Conservation (phyloP, 2,888 invertebrate species). For the Hofmannophila pseudospretella region DNA sequence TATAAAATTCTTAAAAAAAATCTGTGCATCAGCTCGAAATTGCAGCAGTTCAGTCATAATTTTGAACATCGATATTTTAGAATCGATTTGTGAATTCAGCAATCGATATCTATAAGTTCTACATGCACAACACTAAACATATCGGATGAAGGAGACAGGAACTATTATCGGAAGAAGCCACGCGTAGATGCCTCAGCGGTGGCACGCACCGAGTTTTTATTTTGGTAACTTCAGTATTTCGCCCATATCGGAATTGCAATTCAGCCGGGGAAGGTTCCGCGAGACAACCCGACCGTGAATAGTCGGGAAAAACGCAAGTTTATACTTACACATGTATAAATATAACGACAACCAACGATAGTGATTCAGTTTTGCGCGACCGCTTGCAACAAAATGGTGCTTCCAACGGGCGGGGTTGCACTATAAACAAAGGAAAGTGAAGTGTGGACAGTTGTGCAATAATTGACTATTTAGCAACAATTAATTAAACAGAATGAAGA, state of each 20-base stretch:
- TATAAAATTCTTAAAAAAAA: too few species aligned
- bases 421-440: slow-evolving; percentile 51
- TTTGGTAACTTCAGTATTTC: slow-evolving; percentile 47
- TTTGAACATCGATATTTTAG: too few species aligned
- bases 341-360: slow-evolving; percentile 58
- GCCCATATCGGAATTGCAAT: slow-evolving; percentile 56
- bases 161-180: slow-evolving; percentile 59
- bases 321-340: slow-evolving; percentile 70
- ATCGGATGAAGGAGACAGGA: slow-evolving; percentile 30
- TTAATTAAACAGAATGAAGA: slow-evolving; percentile 33
- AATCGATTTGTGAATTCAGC: too few species aligned
- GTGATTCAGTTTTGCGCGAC: slow-evolving; percentile 73
- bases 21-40: too few species aligned
- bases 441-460: slow-evolving; percentile 41
- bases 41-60: too few species aligned
- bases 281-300: slow-evolving; percentile 57
- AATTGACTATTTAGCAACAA: slow-evolving; percentile 33
- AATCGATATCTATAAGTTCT: too few species aligned
- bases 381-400: slow-evolving; percentile 71
- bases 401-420: slow-evolving; percentile 41
- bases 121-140: slow-evolving; percentile 16
- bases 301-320: slow-evolving; percentile 69
- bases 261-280: slow-evolving; percentile 40
- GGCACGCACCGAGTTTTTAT: slow-evolving; percentile 39
- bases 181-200: slow-evolving; percentile 36